These are phyloP conservation scores for Diloba caeruleocephala DNA, from an alignment of 2,888 invertebrate genomes.

Conservation along the genomic window DNA sequence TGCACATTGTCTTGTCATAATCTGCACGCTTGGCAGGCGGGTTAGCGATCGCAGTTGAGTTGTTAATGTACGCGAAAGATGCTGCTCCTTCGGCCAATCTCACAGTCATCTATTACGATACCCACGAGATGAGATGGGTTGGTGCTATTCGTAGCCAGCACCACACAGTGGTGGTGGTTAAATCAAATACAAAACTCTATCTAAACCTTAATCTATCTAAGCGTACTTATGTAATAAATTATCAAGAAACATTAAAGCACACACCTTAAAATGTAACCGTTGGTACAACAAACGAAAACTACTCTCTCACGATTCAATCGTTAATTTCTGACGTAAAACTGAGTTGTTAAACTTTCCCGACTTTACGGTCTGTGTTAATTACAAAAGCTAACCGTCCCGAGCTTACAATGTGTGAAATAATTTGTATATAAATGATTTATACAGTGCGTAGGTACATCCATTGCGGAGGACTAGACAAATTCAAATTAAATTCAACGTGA, in stretches of 20 bases:
- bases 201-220: too few species aligned
- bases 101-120: too few species aligned
- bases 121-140: too few species aligned
- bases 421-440: conserved; percentile 38
- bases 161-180: too few species aligned
- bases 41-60: too few species aligned
- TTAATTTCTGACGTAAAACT: conserved; percentile 63
- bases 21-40: too few species aligned
- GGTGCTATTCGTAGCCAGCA: too few species aligned
- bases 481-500: conserved; percentile 20
- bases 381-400: conserved; percentile 33
- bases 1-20: too few species aligned
- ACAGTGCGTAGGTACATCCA: conserved; percentile 13
- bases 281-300: conserved; percentile 50
- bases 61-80: too few species aligned
- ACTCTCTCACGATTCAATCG: conserved; percentile 62
- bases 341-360: conserved; percentile 51
- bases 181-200: too few species aligned
- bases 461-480: conserved; percentile 14
- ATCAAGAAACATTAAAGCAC: conserved; percentile 5
- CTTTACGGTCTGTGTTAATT: conserved; percentile 58
- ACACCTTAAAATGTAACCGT: conserved; percentile 36
- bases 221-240: neutral
- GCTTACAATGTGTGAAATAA: conserved; percentile 48
- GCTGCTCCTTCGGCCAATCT: too few species aligned